Evolutionary conservation across 2,888 invertebrate genomes (phyloP).

Genomic region (Catonia carolina): DNA sequence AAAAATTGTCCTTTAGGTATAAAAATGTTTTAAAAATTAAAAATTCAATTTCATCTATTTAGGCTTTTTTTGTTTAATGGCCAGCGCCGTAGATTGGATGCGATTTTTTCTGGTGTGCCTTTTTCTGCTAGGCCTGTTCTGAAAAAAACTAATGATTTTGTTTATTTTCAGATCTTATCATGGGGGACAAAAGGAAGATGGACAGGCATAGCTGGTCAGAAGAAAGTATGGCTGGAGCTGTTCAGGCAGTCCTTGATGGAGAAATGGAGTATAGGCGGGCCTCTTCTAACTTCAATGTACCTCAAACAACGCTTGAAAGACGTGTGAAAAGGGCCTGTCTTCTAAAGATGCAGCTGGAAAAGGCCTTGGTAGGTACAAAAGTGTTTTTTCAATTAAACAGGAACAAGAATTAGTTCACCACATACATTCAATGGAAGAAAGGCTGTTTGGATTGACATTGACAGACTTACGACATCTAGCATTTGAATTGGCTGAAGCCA

Average conservation of each 20-base stretch:
- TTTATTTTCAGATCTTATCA: no score
- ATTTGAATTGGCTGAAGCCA: slow-evolving; percentile 25
- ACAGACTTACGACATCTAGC: slow-evolving; percentile 9
- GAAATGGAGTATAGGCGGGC: slow-evolving; percentile 10
- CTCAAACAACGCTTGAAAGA: not conserved
- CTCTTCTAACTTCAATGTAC: not conserved
- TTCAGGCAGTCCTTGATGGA: slow-evolving; percentile 17
- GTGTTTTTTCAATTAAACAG: not conserved
- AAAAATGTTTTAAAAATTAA: no score
- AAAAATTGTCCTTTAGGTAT: no score
- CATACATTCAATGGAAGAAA: slow-evolving; percentile 16
- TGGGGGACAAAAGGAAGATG: slow-evolving; percentile 7
- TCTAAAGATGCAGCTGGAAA: not conserved
- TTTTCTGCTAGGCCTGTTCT: no score
- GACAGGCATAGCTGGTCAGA: slow-evolving; percentile 20
- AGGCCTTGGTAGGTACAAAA: not conserved
- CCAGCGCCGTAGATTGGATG: no score
- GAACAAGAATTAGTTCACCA: slow-evolving; percentile 16
- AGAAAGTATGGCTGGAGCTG: slow-evolving; percentile 16
- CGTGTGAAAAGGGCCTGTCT: not conserved
- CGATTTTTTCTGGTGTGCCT: no score
- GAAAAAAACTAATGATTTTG: no score
- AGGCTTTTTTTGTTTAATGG: no score
- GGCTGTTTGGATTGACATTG: slow-evolving; percentile 17
- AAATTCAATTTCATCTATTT: no score